Evolutionary conservation across 2,888 invertebrate genomes (phyloP), one percentile per base, ranked within the genome.

Genomic region (Pristionchus entomophagus): DNA sequence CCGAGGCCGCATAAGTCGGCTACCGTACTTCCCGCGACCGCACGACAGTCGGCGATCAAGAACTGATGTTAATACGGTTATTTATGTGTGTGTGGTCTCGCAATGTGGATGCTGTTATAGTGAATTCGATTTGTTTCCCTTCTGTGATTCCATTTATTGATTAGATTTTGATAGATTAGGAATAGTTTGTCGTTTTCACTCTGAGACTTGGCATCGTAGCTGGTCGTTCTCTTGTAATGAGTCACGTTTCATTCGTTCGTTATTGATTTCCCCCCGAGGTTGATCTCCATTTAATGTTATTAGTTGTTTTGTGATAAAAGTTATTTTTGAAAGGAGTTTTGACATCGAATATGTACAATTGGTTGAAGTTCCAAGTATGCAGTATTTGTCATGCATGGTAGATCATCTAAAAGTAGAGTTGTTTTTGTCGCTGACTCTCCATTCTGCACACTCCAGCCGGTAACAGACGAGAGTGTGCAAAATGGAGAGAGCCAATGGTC

Each of bases 81-180:
- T 35, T 73, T 41, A 73, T 73, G 65, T 65, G 14, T 45, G 45
- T 45, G n/a, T 8, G 10, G 14, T 56, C 56, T 56, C 56, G 56
- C 56, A 17, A 56, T 56, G 17, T 65, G 41, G 73, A 73, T 73
- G 41, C n/a, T 59, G 82, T 82, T 82, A 59, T 82, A 45, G 82
- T 82, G 6, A n/a, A 51, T 51, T 38, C 32, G 32, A 80, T 80
- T 51, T 49, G 49, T 77, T 77, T 12, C 26, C 26, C 22, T 59
- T 59, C 8, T 59, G 59, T 77, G 45, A n/a, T n/a, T 19, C 12
- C 10, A 14, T 26, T 22, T 38, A 29, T 77, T 65, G 62, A 65
- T 65, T 17, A 38, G 19, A 41, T 45, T 73, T 45, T 73, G 73
- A 45, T 73, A 73, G 73, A 41, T 12, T 73, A 41, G 73, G 32